Conservation (phyloP, 2,113 vertebrate genomes). For the Motacilla tschutschensis region DNA sequence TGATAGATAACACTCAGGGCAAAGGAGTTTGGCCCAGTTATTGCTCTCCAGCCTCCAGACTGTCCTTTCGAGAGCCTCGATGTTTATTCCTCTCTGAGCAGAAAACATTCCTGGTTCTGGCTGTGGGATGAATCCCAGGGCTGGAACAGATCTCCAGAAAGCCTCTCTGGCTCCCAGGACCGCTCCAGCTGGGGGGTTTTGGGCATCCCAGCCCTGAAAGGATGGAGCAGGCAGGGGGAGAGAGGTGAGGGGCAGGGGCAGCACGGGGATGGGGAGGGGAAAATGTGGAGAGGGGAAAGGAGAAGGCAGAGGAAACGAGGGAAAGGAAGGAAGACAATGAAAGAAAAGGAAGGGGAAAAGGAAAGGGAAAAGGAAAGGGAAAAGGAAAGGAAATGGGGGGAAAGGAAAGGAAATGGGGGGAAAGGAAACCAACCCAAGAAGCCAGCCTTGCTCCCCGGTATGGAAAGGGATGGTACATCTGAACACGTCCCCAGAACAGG, state of each 20-base stretch:
- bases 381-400: no score
- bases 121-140: neutral
- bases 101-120: neutral
- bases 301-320: no score
- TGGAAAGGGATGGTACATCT: neutral
- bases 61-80: neutral
- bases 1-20: constrained; percentile 27
- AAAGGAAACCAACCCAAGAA: neutral
- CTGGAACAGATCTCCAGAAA: neutral
- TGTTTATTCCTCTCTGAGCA: neutral
- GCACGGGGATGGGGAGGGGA: no score
- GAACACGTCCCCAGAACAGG: neutral
- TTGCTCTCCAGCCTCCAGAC: neutral
- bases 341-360: rapidly evolving
- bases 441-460: neutral
- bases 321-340: no score
- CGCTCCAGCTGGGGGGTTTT: neutral
- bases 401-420: no score
- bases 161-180: neutral
- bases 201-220: neutral
- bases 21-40: constrained; percentile 28
- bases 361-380: no score
- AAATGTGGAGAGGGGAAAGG: no score
- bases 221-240: neutral
- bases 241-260: neutral